Evolutionary conservation across 2,113 vertebrate genomes (phyloP).

Genomic region (Bos javanicus): DNA sequence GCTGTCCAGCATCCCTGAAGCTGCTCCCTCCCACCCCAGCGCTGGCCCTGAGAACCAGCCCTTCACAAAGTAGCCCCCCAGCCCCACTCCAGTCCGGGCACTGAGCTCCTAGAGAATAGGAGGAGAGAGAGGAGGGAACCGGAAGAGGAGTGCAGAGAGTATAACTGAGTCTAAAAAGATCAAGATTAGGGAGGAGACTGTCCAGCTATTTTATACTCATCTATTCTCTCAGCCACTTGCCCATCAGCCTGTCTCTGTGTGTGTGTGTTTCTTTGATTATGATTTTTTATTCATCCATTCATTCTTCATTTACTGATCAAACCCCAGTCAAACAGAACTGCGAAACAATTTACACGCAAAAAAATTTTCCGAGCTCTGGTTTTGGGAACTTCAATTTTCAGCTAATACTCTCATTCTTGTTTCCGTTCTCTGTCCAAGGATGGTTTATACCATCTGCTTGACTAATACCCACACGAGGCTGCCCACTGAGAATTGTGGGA

Average conservation of each 20-base stretch:
- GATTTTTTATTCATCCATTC: neutral
- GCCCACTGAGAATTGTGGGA: neutral
- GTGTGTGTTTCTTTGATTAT: neutral
- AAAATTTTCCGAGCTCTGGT: neutral
- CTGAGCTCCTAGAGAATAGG: neutral
- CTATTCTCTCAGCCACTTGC: neutral
- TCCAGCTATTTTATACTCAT: neutral
- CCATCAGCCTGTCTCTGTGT: neutral
- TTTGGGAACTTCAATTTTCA: neutral
- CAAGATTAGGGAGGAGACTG: neutral
- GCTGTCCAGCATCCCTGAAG: neutral
- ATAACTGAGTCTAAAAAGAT: neutral
- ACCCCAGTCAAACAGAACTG: neutral
- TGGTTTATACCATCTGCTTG: neutral
- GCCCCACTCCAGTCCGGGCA: too few relatives aligned
- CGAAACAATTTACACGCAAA: neutral
- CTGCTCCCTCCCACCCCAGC: neutral
- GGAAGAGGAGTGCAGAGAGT: neutral
- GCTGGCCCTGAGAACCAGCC: neutral
- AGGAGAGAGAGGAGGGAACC: neutral
- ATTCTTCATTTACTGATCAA: neutral
- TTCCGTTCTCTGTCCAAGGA: constrained; percentile 29
- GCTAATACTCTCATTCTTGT: neutral
- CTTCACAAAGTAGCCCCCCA: neutral
- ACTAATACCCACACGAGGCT: neutral